Percentiles rank a stretch among this genome's conserved stretches.
Evolutionary conservation across 2,888 invertebrate species (phyloP).

Genomic region (Platycnemis pennipes): DNA sequence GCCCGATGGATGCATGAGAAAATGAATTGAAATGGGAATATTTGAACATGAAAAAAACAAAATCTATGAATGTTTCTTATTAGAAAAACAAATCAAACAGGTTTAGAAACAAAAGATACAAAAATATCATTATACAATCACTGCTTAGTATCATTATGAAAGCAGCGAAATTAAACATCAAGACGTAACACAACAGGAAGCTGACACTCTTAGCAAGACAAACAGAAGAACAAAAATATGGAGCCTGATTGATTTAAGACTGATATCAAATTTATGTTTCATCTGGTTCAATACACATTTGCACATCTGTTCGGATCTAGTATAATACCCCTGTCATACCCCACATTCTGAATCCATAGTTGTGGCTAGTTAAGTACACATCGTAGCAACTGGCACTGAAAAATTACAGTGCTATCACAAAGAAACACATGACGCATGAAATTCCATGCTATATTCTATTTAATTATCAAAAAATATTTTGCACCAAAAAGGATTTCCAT

Average conservation of each 20-base stretch:
- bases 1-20: constrained; percentile 14
- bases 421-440: neutral
- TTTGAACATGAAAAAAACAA: neutral
- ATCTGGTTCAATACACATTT: no score
- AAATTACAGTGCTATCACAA: neutral
- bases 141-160: neutral
- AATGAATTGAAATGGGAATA: neutral
- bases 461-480: neutral
- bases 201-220: no score
- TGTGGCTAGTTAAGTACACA: neutral
- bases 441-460: neutral
- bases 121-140: neutral
- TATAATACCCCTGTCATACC: no score
- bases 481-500: neutral
- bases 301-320: no score
- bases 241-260: no score
- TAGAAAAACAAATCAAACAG: neutral
- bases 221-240: no score
- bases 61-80: neutral
- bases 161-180: no score
- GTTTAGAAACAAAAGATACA: neutral
- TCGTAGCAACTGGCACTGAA: neutral
- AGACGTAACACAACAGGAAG: no score
- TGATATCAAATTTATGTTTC: no score
- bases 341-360: no score